These are phyloP conservation scores for Bolinopsis microptera DNA, from an alignment of 37 sponge, comb jelly and placozoan genomes.

Conservation along the genomic window DNA sequence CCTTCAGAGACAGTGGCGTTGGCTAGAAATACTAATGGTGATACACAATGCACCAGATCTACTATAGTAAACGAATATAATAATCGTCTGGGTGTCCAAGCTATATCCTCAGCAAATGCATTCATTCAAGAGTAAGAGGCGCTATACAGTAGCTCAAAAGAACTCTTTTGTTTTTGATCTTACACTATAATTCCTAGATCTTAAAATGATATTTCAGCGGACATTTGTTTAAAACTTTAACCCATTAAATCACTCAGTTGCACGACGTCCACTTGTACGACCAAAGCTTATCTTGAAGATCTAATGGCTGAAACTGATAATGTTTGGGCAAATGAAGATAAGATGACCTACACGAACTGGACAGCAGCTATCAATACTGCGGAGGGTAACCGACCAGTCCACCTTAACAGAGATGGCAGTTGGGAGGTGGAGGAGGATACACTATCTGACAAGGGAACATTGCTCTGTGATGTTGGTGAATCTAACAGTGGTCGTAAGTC, in stretches of 20 bases:
- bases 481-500: background rate
- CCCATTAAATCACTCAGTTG: background rate
- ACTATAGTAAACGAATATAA: background rate
- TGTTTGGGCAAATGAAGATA: background rate
- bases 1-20: constrained; percentile 16
- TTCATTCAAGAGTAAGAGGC: background rate
- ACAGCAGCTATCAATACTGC: background rate
- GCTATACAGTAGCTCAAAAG: background rate
- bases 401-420: background rate
- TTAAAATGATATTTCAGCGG: too few species aligned
- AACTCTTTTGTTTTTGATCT: background rate
- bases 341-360: background rate
- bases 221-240: too few species aligned
- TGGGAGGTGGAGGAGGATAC: background rate
- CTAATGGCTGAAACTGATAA: background rate
- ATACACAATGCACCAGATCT: background rate
- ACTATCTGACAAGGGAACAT: background rate
- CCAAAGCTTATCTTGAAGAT: background rate
- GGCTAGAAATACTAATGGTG: background rate
- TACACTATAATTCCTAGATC: background rate
- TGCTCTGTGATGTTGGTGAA: background rate
- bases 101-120: background rate
- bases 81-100: background rate
- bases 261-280: background rate
- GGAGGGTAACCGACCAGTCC: background rate